Evolutionary conservation across 1,140 invertebrate genomes (phyloP), one percentile per base, ranked within the genome.

Genomic region (Nasonia giraulti): DNA sequence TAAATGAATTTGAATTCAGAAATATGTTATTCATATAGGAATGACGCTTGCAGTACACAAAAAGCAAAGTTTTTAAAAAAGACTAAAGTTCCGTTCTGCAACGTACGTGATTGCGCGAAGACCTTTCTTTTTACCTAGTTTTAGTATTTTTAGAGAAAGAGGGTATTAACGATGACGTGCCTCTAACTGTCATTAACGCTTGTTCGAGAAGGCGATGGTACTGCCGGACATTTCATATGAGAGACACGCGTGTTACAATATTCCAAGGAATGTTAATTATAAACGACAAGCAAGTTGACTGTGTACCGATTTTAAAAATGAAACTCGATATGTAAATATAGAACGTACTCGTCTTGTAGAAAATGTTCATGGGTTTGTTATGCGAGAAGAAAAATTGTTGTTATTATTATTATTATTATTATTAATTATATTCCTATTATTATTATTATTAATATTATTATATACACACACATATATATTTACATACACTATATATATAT

Each of bases 361-460:
- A 86, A 89, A 87, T 89, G 87, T 90, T 84, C 88, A 91, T 91
- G 91, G 91, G 89, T 91, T 91, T 91, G 90, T 92, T 91, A 91
- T 91, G 89, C 90, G 89, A 92, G 87, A 85, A 84, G 88, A 88
- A 75, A 74, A 89, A 89, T 86, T 90, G 88, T 91, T 91, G 89
- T 91, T 91, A 90, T 88, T 90, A 77, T 77, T 80, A 77, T 50
- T 77, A 79, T 37, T 75, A 10, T 17, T 91, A 90, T 88, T 90
- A 74, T 71, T 80, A 80, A 47, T 80, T 74, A 62, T 69, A 44
- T 44, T 81, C 73, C 50, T 80, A 69, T 20, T 37, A 68, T 62
- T 14, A 71, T 66, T 84, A 85, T 69, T 50, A 85, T 74, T 81
- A 81, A 44, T 69, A 76, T 33, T 85, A 85, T 84, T 71, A 33